Base-by-base conservation (phyloP, 2,888 invertebrate species). In the Agonum fuliginosum region DNA sequence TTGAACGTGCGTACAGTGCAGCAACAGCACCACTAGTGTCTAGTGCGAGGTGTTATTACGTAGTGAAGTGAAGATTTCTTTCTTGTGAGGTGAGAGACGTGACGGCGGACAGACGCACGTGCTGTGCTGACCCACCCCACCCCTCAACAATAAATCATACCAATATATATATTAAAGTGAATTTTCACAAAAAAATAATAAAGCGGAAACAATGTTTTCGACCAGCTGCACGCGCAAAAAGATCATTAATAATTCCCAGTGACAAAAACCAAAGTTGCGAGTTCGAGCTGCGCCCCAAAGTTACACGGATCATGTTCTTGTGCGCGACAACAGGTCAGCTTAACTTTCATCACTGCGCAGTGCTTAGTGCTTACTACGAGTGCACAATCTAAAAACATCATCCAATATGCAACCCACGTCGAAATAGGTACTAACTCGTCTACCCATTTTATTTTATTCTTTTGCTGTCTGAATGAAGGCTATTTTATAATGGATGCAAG, bases 201-300 rank as follows among this genome's bases (percentile, higher is more conserved):
- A 72, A 72, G 72, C 72, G 72, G 72, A 72, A 72, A 72, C 72
- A 72, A 72, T 72, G 72, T 72, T 72, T 58, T 72, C 58, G 72
- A 72, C 37, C 72, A 72, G 72, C 72, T 72, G 72, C 72, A 72
- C 54, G 37, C 19, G 72, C 72, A 72, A 72, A 72, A 72, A 72
- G 72, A 72, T 72, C 72, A 72, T 72, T 72, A 72, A 72, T 72
- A 72, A 72, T 72, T 72, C 72, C 20, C 37, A 34, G 72, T 72
- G 72, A 72, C 72, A 72, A 72, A 72, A 72, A 72, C 54, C 67
- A n/a, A 41, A 67, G 67, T 67, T 67, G n/a, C 43, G 65, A 65
- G 65, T 65, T 65, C 14, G 12, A 34, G 12, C 10, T 8, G 27
- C n/a, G 22, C 24, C 46, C 17, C 3, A 62, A 62, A 5, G 27